phyloP scores from a whole-genome alignment of 2,797 vertebrate species.

The Novumbra hubbsi region DNA sequence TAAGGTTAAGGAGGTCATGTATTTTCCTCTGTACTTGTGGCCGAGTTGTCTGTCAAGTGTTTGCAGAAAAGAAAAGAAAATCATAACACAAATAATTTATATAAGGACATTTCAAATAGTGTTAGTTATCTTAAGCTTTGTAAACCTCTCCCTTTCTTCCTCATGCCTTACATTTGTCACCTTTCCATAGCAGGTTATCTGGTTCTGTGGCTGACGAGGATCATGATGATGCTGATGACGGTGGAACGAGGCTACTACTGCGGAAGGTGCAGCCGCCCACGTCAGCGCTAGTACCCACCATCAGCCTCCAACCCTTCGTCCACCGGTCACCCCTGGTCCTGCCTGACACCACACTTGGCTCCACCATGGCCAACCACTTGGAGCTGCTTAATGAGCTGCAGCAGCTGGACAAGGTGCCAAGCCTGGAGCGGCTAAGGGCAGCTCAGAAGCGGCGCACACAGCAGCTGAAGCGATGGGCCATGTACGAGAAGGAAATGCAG shows the following conservation, averaged over 20 bases:
- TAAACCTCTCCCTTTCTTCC: neutral
- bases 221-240: constrained; percentile 28
- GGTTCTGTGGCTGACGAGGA: constrained; percentile 4
- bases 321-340: neutral
- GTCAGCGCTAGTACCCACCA: constrained; percentile 43
- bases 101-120: neutral
- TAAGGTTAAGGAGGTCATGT: neutral
- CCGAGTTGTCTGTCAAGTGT: neutral
- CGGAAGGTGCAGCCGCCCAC: constrained; percentile 65
- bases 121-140: too few species aligned
- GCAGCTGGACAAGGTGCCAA: constrained; percentile 95
- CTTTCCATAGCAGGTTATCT: constrained; percentile 25
- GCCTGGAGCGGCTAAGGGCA: constrained; percentile 89
- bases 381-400: constrained; percentile 95
- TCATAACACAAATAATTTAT: too few species aligned
- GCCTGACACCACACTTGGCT: neutral
- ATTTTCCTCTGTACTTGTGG: neutral
- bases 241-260: constrained; percentile 58
- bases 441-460: constrained; percentile 93
- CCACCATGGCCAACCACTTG: constrained; percentile 87
- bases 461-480: constrained; percentile 96
- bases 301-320: neutral
- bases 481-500: constrained; percentile 96
- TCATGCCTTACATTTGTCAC: constrained; percentile 11
- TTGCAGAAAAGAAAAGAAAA: too few species aligned